Evolutionary conservation across 1,140 invertebrate species (phyloP).

Genomic region (Archivesica marissinica): DNA sequence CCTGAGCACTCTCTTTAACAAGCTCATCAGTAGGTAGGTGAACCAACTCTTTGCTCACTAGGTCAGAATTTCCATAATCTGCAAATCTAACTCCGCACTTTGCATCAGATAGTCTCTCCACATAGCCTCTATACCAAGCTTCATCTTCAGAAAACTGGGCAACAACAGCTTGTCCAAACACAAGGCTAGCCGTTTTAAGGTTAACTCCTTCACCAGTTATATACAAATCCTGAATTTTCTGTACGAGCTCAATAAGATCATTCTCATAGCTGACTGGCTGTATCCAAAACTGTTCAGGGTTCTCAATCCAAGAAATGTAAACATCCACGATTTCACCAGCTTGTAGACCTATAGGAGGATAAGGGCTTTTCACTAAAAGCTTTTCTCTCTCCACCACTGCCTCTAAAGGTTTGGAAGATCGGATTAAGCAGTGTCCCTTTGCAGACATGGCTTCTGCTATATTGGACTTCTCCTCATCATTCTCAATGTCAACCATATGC

Average conservation of each 20-base stretch:
- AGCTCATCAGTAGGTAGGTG: conserved; percentile 60
- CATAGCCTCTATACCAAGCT: conserved; percentile 91
- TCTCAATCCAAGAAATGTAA: conserved; percentile 79
- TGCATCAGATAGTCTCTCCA: conserved; percentile 85
- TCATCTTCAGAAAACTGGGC: conserved; percentile 89
- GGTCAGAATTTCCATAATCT: conserved; percentile 87
- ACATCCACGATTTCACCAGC: conserved; percentile 57
- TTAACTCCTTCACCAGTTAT: conserved; percentile 24
- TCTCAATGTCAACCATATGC: conserved; percentile 65
- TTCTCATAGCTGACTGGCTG: conserved; percentile 82
- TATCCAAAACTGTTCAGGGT: conserved; percentile 84
- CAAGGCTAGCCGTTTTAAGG: background rate
- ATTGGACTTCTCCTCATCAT: conserved; percentile 65
- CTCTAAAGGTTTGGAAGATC: background rate
- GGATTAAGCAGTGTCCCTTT: conserved; percentile 59
- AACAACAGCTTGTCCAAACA: conserved; percentile 75
- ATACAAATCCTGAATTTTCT: conserved; percentile 81
- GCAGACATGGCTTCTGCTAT: conserved; percentile 64
- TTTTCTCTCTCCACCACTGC: conserved; percentile 10
- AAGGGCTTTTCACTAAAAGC: conserved; percentile 60
- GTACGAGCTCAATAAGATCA: conserved; percentile 82
- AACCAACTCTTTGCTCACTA: conserved; percentile 47
- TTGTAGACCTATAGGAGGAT: conserved; percentile 15
- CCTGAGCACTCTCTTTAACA: conserved; percentile 66
- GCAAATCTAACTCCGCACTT: conserved; percentile 91